These are phyloP conservation scores for Pyxicephalus adspersus DNA, from an alignment of 2,113 vertebrate species.

Conservation along the genomic window DNA sequence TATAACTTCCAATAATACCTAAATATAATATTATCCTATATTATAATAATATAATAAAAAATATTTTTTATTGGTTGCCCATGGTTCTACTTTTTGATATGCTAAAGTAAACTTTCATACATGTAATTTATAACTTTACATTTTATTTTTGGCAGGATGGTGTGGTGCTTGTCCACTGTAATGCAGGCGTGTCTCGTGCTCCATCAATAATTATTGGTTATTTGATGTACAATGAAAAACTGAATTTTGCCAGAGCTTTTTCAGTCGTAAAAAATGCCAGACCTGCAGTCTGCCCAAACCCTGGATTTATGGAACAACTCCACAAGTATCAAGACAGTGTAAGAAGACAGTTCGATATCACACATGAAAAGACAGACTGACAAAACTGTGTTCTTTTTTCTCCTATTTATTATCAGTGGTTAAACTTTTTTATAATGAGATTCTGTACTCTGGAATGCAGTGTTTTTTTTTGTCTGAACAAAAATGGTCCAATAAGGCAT, in stretches of 20 bases:
- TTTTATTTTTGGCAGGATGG: conserved; percentile 77
- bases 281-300: conserved; percentile 83
- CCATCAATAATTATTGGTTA: conserved; percentile 88
- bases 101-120: too few species aligned
- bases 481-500: too few species aligned
- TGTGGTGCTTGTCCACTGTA: conserved; percentile 92
- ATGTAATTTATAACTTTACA: conserved; percentile 3
- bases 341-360: conserved; percentile 58
- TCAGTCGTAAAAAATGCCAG: conserved; percentile 85
- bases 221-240: conserved; percentile 86
- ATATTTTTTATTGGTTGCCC: too few species aligned
- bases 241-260: conserved; percentile 81
- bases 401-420: too few species aligned
- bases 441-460: too few species aligned
- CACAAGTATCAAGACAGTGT: conserved; percentile 75
- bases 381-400: not conserved
- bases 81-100: too few species aligned
- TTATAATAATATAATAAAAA: too few species aligned
- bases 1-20: too few species aligned
- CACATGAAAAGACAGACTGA: conserved; percentile 47
- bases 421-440: too few species aligned
- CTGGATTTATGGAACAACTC: conserved; percentile 93
- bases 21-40: too few species aligned
- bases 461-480: too few species aligned
- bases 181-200: conserved; percentile 90